phyloP scores from a whole-genome alignment of 1,140 invertebrate genomes.

The Drosophila simulans region DNA sequence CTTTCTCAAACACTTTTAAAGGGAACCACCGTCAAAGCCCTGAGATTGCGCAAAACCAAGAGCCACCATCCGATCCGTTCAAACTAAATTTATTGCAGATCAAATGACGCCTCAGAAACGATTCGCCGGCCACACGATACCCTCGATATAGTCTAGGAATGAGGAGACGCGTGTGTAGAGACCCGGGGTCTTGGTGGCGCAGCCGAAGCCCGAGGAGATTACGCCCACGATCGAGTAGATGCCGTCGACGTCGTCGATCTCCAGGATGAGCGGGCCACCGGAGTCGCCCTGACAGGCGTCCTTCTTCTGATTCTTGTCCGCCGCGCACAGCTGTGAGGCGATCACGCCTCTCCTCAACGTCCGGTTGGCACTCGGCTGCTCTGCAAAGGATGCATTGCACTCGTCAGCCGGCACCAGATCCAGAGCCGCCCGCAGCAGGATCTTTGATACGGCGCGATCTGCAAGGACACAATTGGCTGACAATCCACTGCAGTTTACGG shows the following conservation, averaged over 20 bases:
- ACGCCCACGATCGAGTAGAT: conserved; percentile 27
- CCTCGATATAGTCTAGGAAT: conserved; percentile 43
- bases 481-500: too few relatives aligned
- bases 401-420: conserved; percentile 41
- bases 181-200: conserved; percentile 33
- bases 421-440: conserved; percentile 65
- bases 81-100: conserved; percentile 46
- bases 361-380: conserved; percentile 20
- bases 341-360: conserved; percentile 53
- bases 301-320: conserved; percentile 82
- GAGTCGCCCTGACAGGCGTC: conserved; percentile 46
- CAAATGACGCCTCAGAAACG: conserved; percentile 8
- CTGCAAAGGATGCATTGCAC: conserved; percentile 47
- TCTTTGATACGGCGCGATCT: conserved; percentile 56
- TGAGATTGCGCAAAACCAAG: background rate
- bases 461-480: background rate
- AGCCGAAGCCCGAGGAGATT: conserved; percentile 31
- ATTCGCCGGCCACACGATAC: conserved; percentile 36
- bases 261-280: conserved; percentile 31
- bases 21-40: background rate
- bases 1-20: too few relatives aligned
- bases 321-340: conserved; percentile 86
- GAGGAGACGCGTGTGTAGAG: conserved; percentile 31
- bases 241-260: conserved; percentile 17
- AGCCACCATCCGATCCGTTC: background rate